A percentile compares a stretch with the other conserved stretches of the same genome.
Evolutionary conservation across 2,113 vertebrate genomes (phyloP).

Genomic region (Antigone vipio): DNA sequence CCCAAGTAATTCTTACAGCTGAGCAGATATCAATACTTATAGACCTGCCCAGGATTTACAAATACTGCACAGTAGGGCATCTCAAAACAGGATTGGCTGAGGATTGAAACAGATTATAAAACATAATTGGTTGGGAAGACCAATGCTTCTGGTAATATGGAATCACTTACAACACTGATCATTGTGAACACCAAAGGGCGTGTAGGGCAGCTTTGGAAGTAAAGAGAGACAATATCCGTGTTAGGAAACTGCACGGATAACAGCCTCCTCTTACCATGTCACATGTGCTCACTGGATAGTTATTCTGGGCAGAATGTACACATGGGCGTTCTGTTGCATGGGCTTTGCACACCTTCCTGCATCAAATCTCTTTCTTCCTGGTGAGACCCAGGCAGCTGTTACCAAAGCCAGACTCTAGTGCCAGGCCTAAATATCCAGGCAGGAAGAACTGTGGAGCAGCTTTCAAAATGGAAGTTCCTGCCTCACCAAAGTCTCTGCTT

Average conservation of each 20-base stretch:
- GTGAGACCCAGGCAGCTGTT: not conserved
- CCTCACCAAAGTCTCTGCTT: not conserved
- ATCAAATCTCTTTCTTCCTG: not conserved
- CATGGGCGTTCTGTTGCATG: fast-evolving
- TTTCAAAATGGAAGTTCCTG: not conserved
- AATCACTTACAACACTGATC: not conserved
- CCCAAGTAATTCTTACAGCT: not conserved
- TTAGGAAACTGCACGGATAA: not conserved
- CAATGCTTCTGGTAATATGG: not conserved
- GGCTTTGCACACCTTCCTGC: not conserved
- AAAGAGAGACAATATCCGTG: not conserved
- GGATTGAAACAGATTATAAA: not conserved
- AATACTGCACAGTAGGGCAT: not conserved
- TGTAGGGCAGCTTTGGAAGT: not conserved
- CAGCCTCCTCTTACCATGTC: not conserved
- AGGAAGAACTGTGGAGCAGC: not conserved
- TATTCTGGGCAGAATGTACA: not conserved
- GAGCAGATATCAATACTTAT: conserved; percentile 35
- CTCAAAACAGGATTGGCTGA: not conserved
- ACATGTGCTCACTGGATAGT: fast-evolving
- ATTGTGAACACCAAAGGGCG: not conserved
- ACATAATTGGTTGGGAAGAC: not conserved
- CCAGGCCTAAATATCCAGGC: not conserved
- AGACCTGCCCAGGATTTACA: conserved; percentile 20
- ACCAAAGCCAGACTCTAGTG: not conserved